A percentile compares a stretch with the other conserved stretches of the same genome.
Evolutionary conservation across 2,888 invertebrate genomes (phyloP).

Genomic region (Xanthorhoe designata): DNA sequence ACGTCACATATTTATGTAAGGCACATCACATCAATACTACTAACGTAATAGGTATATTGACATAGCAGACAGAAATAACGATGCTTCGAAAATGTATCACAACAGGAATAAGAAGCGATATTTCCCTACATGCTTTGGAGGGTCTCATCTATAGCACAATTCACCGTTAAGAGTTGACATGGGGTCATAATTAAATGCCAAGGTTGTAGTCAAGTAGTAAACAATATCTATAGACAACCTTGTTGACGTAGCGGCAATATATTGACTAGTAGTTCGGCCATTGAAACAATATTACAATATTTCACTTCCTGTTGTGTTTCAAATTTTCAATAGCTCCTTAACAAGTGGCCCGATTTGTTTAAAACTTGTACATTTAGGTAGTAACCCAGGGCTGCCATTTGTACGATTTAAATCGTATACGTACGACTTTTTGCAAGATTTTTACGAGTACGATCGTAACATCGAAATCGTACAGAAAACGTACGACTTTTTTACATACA

Average conservation of each 20-base stretch:
- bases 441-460: too few relatives aligned
- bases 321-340: too few relatives aligned
- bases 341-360: too few relatives aligned
- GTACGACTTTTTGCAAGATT: too few relatives aligned
- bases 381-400: too few relatives aligned
- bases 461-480: too few relatives aligned
- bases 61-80: not conserved
- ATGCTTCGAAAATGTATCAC: not conserved
- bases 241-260: not conserved
- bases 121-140: not conserved
- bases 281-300: too few relatives aligned
- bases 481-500: too few relatives aligned
- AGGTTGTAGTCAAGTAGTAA: not conserved
- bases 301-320: too few relatives aligned
- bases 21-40: conserved; percentile 4
- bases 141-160: not conserved
- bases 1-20: conserved; percentile 54
- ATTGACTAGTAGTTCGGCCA: not conserved
- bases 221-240: not conserved
- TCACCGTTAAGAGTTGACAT: not conserved
- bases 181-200: not conserved
- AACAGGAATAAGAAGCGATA: not conserved
- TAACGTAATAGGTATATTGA: conserved; percentile 13
- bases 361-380: too few relatives aligned
- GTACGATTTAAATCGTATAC: too few relatives aligned